Percentiles rank a stretch among this genome's conserved stretches.
phyloP scores from a whole-genome alignment of 2,888 invertebrate genomes.

The Deilephila elpenor region DNA sequence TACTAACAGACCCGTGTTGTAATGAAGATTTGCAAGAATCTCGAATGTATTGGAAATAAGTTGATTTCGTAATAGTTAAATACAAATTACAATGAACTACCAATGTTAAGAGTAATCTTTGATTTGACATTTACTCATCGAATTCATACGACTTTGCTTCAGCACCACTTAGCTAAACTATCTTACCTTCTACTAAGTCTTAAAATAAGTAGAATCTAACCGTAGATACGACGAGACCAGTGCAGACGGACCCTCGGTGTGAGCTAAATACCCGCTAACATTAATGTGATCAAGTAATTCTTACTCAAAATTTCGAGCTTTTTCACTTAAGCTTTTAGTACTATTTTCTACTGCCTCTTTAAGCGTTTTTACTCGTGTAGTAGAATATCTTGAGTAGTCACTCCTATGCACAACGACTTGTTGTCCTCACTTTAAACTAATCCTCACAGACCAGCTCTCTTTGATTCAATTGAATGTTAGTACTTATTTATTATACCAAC shows the following conservation, averaged over 20 bases:
- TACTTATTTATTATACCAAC: background rate
- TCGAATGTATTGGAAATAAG: constrained; percentile 55
- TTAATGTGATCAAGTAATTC: constrained; percentile 20
- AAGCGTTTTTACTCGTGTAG: constrained; percentile 66
- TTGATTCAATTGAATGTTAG: background rate
- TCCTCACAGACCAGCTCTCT: constrained; percentile 1
- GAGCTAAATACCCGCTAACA: constrained; percentile 21
- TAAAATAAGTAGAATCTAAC: constrained; percentile 45
- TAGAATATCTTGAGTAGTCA: constrained; percentile 29
- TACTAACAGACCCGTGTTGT: constrained; percentile 47
- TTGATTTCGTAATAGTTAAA: constrained; percentile 59
- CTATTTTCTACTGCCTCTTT: constrained; percentile 75
- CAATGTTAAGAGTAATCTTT: constrained; percentile 47
- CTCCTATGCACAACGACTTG: constrained; percentile 28
- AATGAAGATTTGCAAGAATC: constrained; percentile 57
- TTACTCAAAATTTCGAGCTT: constrained; percentile 75
- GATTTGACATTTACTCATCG: constrained; percentile 65
- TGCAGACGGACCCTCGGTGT: constrained; percentile 14
- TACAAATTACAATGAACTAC: constrained; percentile 50
- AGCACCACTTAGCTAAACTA: constrained; percentile 70
- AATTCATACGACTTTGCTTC: constrained; percentile 72
- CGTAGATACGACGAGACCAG: constrained; percentile 6
- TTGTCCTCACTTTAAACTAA: constrained; percentile 17
- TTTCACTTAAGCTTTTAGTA: constrained; percentile 76
- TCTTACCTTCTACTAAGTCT: constrained; percentile 63